Evolutionary conservation across 1,140 invertebrate genomes (phyloP).

Genomic region (Ectropis grisescens): DNA sequence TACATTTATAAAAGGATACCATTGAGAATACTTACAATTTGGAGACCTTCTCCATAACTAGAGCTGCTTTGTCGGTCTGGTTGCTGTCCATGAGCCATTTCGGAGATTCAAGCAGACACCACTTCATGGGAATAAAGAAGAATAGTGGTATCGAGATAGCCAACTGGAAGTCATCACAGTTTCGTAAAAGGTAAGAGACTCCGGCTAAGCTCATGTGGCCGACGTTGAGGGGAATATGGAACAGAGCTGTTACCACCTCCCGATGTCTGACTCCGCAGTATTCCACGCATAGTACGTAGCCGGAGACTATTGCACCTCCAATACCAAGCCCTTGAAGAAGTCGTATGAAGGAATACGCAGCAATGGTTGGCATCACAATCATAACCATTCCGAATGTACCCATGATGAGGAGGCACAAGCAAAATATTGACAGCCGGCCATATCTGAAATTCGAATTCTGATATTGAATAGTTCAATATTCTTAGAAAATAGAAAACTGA

Average conservation of each 20-base stretch:
- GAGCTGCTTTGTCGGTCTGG: constrained; percentile 20
- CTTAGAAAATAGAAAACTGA: too few relatives aligned
- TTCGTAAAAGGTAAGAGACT: constrained; percentile 36
- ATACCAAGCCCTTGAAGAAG: constrained; percentile 35
- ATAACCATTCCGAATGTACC: constrained; percentile 27
- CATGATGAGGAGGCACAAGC: constrained; percentile 19
- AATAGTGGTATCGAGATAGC: constrained; percentile 36
- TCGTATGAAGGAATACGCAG: constrained; percentile 25
- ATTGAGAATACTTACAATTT: constrained; percentile 35
- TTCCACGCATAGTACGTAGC: constrained; percentile 35
- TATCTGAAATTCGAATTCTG: too few relatives aligned
- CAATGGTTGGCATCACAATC: constrained; percentile 23
- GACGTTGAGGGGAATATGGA: constrained; percentile 33
- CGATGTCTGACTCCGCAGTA: constrained; percentile 28
- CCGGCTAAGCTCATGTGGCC: constrained; percentile 35
- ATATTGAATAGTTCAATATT: too few relatives aligned
- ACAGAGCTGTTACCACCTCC: constrained; percentile 34
- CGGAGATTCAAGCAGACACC: constrained; percentile 38
- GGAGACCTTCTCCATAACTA: constrained; percentile 36
- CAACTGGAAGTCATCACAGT: constrained; percentile 37
- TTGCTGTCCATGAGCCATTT: constrained; percentile 46
- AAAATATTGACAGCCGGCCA: constrained; percentile 28
- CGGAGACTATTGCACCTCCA: constrained; percentile 35
- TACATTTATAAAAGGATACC: too few relatives aligned
- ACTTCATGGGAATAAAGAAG: constrained; percentile 22